phyloP scores from a whole-genome alignment of 2,797 vertebrate genomes.

The Dromococcyx pavoninus region DNA sequence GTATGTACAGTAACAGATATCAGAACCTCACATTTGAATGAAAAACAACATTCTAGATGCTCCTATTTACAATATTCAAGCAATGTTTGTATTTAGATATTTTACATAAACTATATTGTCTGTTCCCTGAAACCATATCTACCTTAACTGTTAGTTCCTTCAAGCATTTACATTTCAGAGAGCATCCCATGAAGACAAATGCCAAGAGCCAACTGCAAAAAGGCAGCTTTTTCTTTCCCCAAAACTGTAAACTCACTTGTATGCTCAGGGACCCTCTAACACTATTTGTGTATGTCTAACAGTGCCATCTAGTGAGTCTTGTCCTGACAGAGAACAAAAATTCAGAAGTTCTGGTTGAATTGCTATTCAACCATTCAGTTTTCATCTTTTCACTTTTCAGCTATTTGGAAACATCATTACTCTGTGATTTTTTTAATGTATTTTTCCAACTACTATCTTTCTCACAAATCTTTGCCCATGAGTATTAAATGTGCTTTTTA shows the following conservation, averaged over 20 bases:
- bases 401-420: not conserved
- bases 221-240: not conserved
- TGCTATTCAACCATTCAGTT: no score
- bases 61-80: not conserved
- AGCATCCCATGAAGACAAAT: not conserved
- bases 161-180: not conserved
- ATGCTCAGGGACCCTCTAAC: rapidly evolving
- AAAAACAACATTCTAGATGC: not conserved
- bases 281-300: not conserved
- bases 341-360: not conserved
- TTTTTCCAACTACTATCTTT: not conserved
- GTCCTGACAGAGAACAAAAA: not conserved
- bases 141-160: not conserved
- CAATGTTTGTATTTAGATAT: not conserved
- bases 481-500: not conserved
- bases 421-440: not conserved
- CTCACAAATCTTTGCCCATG: not conserved
- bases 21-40: not conserved
- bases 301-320: constrained; percentile 36
- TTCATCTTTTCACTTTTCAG: no score
- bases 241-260: rapidly evolving
- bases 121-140: not conserved
- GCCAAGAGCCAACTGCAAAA: not conserved
- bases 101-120: not conserved
- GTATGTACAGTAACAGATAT: not conserved